Conservation (phyloP, 2,888 invertebrate species). For the Anthoptus insignis region DNA sequence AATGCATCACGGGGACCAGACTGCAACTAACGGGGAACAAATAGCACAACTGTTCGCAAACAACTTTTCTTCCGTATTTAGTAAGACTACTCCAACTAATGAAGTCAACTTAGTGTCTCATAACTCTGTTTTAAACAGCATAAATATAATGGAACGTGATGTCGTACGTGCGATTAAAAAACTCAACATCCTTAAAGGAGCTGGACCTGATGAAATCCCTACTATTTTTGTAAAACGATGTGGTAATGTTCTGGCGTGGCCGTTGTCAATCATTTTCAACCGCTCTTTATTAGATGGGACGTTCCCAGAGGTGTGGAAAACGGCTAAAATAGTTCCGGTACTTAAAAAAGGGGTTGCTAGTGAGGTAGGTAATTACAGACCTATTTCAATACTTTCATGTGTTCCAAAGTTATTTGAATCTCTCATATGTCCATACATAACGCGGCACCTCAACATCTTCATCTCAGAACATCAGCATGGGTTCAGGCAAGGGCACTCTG, state of each 20-base stretch:
- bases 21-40: not conserved
- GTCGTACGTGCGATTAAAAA: conserved; percentile 8
- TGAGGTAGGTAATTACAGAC: conserved; percentile 12
- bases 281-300: conserved; percentile 23
- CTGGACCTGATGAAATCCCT: conserved; percentile 31
- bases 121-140: not conserved
- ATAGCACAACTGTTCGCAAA: conserved; percentile 12
- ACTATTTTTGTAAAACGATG: conserved; percentile 24
- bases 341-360: conserved; percentile 17
- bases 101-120: not conserved
- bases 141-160: conserved; percentile 21
- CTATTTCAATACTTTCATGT: conserved; percentile 17
- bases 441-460: not conserved
- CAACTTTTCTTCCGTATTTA: conserved; percentile 25
- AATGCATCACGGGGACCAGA: not conserved
- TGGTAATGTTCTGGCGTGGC: conserved; percentile 11
- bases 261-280: conserved; percentile 43
- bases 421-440: not conserved
- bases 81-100: not conserved
- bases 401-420: not conserved
- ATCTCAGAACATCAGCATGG: not conserved
- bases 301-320: conserved; percentile 24
- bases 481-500: not conserved
- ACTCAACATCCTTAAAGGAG: conserved; percentile 23
- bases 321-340: conserved; percentile 15